Evolutionary conservation across 2,888 invertebrate species (phyloP), one percentile per base, ranked within the genome.

Genomic region (Fragum whitleyi): DNA sequence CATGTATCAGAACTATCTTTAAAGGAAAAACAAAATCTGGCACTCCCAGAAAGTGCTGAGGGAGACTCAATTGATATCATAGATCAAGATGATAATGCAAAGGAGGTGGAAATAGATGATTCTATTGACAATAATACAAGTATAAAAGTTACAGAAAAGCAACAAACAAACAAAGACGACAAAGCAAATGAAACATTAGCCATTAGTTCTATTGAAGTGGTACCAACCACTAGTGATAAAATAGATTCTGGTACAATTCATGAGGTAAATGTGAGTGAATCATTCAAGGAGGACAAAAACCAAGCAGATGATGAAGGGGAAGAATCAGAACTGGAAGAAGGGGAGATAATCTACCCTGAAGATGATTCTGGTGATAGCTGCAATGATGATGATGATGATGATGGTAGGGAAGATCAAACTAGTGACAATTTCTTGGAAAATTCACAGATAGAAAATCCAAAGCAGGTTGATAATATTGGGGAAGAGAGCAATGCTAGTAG

Each of bases 301-400:
- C 42, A 39, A 26, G 42, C 5, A 39, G 26, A 14, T 21, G 19
- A 29, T 11, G 42, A 21, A 29, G 47, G n/a, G 2, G 26, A 26
- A 32, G 47, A 42, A 29, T 23, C 21, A 19, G 67, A 67, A 42
- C 21, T 67, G 9, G 39, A 39, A 67, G 67, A 67, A 67, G 61
- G 61, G 19, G 61, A 61, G 26, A 61, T 32, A 14, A 28, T 61
- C n/a, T 32, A 61, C 26, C 32, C 61, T 9, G 61, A 61, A 32
- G 32, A 61, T 3, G 61, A 9, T 36, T 36, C 32, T 36, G 32
- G 5, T 3, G 57, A 53, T 21, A n/a, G 19, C 39, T 53, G 7
- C 53, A 11, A 7, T 53, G 26, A 14, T 19, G 3, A 47, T 9
- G 62, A 61, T n/a, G 62, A 62, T 32, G n/a, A n/a, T 21, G 32